Evolutionary conservation across 2,797 vertebrate genomes (phyloP).

Genomic region (Perdix hodgsoniae): DNA sequence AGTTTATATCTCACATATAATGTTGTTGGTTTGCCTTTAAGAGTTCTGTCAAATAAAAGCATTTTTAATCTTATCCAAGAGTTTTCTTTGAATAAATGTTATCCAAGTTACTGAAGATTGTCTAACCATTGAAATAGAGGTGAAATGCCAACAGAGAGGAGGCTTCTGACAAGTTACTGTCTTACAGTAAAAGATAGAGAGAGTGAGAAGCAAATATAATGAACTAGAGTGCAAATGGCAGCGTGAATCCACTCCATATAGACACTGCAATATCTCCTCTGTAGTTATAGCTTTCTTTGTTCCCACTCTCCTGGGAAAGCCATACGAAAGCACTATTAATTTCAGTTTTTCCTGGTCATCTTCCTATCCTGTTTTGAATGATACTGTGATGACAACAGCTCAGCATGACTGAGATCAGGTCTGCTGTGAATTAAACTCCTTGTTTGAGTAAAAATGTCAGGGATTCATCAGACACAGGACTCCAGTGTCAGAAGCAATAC

Average conservation of each 20-base stretch:
- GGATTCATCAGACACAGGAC: conserved; percentile 10
- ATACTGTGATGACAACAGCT: conserved; percentile 24
- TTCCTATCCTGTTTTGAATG: conserved; percentile 44
- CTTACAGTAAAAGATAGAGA: neutral
- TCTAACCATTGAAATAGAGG: neutral
- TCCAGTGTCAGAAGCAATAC: conserved; percentile 34
- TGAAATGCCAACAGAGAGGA: conserved; percentile 12
- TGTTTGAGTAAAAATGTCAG: neutral
- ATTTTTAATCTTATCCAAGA: neutral
- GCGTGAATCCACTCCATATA: conserved; percentile 19
- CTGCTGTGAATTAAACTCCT: neutral
- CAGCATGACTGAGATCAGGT: neutral
- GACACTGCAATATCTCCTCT: conserved; percentile 4
- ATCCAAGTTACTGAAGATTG: neutral
- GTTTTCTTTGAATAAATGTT: conserved; percentile 1
- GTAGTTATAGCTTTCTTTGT: neutral
- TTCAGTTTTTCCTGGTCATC: conserved; percentile 37
- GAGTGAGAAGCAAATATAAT: conserved; percentile 22
- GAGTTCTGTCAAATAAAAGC: neutral
- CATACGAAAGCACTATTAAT: conserved; percentile 35
- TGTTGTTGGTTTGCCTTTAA: conserved; percentile 11
- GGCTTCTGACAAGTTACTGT: neutral
- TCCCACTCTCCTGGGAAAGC: neutral
- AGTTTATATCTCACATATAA: neutral
- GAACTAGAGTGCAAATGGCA: conserved; percentile 42